Base-by-base conservation (phyloP, 2,797 vertebrate genomes). In the Pagetopsis macropterus region DNA sequence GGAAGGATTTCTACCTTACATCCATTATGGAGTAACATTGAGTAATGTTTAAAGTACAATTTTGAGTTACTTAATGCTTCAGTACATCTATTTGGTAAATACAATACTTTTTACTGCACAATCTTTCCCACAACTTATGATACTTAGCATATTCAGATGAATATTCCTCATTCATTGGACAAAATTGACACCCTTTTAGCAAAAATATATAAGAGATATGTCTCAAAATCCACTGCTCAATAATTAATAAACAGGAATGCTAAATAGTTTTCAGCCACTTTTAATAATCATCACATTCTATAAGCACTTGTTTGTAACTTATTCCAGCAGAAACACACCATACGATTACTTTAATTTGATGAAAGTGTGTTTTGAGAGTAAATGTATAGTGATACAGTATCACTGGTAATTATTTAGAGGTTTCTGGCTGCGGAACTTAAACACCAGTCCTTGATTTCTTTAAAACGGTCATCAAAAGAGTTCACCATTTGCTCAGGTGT, bases 401-500 rank as follows among this genome's bases (percentile, higher is more conserved):
- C 21, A 23, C 4, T 51, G 19, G 27, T 44, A 5, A 43, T 15
- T 2, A 13, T 16, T 6, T 1, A 1, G 31, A 3, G 15, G 23
- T 6, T 19, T 72, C n/a, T 16, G 13, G 21, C 27, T 49, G 37
- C 21, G 2, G 54, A 27, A 21, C 59, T 27, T 70, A 12, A 57
- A 54, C 43, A 44, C 3, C n/a, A 48, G 7, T 15, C 5, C n/a
- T n/a, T 17, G 4, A 9, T 61, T 45, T 41, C 9, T 54, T 16
- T n/a, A 37, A 12, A 56, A 13, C 37, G 45, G 45, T n/a, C 13
- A 51, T 4, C 17, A 12, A n/a, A 14, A 63, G 16, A 21, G 17
- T 5, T 14, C 40, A 58, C 51, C 40, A 15, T n/a, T 65, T 48
- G 48, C 14, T 19, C 43, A 33, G 49, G 72, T 71, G 75, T 65